These are phyloP conservation scores for Schizothorax lantsangensis DNA, from an alignment of 2,797 vertebrate species.

Conservation along the genomic window DNA sequence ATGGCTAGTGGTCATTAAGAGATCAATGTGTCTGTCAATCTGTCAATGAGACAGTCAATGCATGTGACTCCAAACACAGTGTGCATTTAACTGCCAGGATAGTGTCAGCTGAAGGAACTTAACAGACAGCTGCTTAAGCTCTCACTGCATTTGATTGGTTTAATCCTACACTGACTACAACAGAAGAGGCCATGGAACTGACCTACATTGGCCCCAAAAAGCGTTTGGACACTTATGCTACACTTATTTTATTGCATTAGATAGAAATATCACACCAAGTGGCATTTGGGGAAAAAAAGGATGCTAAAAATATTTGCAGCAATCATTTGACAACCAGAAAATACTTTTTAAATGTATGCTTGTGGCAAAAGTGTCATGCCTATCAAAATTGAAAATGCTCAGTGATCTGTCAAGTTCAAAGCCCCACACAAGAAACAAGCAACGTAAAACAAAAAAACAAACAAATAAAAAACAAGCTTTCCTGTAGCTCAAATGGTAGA, in stretches of 20 bases:
- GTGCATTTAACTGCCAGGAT: not conserved
- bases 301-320: not conserved
- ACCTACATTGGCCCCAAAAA: not conserved
- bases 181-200: not conserved
- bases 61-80: constrained; percentile 11
- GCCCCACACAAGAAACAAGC: not conserved
- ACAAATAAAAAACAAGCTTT: not conserved
- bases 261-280: not conserved
- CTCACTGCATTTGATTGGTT: not conserved
- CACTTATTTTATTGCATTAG: not conserved
- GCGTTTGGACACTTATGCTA: not conserved
- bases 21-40: constrained; percentile 21
- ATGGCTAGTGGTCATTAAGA: not conserved
- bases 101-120: constrained; percentile 14
- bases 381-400: not conserved
- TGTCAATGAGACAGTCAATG: constrained; percentile 24
- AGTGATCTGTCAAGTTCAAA: not conserved
- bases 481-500: too few species aligned
- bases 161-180: not conserved
- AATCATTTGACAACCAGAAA: not conserved
- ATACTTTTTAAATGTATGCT: not conserved
- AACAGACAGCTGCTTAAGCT: constrained; percentile 16
- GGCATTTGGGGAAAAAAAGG: not conserved
- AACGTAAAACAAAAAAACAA: not conserved
- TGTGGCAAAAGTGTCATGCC: not conserved